Evolutionary conservation across 2,113 vertebrate species (phyloP).

Genomic region (Bubo scandiacus): DNA sequence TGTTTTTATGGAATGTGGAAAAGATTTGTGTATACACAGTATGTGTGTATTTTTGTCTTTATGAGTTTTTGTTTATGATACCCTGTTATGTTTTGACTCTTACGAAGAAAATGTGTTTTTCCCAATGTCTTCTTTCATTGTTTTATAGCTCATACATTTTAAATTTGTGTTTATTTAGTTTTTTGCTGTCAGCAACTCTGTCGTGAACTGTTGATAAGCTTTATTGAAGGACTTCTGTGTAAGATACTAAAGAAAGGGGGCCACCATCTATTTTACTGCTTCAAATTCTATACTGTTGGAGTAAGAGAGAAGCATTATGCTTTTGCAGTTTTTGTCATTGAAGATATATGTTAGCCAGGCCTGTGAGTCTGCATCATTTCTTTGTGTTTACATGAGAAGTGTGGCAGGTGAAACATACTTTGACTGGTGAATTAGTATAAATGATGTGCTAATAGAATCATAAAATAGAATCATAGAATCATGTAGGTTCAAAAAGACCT

Average conservation of each 20-base stretch:
- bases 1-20: neutral
- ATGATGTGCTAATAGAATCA: neutral
- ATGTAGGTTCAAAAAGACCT: neutral
- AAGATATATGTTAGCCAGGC: neutral
- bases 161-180: neutral
- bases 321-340: neutral
- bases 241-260: neutral
- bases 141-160: neutral
- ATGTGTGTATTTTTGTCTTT: neutral
- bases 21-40: neutral
- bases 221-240: neutral
- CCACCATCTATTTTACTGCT: neutral
- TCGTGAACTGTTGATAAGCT: neutral
- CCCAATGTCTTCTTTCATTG: neutral
- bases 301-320: neutral
- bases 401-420: neutral
- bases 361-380: neutral
- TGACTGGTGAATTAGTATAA: neutral
- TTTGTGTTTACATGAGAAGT: neutral
- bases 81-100: neutral
- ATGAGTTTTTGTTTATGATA: neutral
- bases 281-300: neutral
- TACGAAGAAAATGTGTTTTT: neutral
- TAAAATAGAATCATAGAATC: neutral
- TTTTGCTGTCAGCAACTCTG: neutral